phyloP scores from a whole-genome alignment of 2,113 vertebrate genomes.

The Cyrtonyx montezumae region DNA sequence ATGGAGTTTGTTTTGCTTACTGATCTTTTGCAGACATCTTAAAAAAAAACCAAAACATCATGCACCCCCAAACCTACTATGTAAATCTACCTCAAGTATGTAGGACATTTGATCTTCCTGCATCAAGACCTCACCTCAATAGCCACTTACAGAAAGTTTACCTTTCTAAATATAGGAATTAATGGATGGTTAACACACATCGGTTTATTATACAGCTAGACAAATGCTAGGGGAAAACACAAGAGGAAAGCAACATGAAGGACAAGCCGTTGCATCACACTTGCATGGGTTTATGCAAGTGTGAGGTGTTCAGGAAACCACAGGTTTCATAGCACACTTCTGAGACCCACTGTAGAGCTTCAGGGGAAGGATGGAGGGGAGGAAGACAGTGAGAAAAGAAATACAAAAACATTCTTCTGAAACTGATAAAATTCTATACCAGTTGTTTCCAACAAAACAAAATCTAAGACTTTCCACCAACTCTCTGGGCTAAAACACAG shows the following conservation, averaged over 20 bases:
- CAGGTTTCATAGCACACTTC: background rate
- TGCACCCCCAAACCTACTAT: fast-evolving
- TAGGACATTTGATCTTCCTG: background rate
- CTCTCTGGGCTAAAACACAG: background rate
- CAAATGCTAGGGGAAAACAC: background rate
- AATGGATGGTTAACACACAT: background rate
- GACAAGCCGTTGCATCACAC: background rate
- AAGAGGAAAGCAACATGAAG: background rate
- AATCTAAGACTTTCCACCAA: background rate
- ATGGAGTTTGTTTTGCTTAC: background rate
- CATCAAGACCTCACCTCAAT: background rate
- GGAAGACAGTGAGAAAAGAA: background rate
- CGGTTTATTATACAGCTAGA: background rate
- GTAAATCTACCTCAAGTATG: background rate
- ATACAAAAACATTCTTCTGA: background rate
- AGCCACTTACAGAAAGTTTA: background rate
- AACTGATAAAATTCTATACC: background rate
- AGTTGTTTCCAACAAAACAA: background rate
- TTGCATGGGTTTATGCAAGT: background rate
- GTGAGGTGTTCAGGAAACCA: background rate
- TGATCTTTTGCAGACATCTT: background rate
- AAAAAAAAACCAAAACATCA: background rate
- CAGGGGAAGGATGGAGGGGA: background rate
- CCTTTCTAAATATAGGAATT: background rate
- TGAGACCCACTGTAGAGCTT: background rate